Evolutionary conservation across 2,888 invertebrate genomes (phyloP), one percentile per base, ranked within the genome.

Genomic region (Lottia scabra): DNA sequence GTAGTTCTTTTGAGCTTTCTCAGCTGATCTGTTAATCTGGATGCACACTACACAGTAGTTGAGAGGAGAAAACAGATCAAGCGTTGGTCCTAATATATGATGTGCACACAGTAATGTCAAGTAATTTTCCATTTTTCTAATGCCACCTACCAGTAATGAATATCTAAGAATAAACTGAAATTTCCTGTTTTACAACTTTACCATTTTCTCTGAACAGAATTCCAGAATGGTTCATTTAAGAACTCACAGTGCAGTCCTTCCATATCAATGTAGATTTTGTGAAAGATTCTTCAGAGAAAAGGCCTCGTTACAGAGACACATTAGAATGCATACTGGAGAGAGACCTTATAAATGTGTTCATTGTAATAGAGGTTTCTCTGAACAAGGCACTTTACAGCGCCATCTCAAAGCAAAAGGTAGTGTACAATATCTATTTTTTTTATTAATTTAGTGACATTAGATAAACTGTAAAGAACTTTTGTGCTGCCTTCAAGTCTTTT

Each of bases 371-470:
- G 70, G 78, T 12, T 88, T 88, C 80, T 83, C 87, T 23, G 88
- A 88, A 75, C 88, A 88, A 75, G 87, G 88, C 16, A 88, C 88
- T 13, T 82, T 88, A 10, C 85, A 82, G 67, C 73, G 88, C 48
- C 88, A 88, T 77, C 80, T 88, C n/a, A 86, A 85, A 73, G 86
- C 87, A 56, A 88, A 88, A 85, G 85, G 87, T 87, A 38, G 10
- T 6, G 38, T 10, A 38, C 5, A 5, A 8, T 10, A 38, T 10
- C 10, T 30, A 30, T 30, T 30, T 4, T 30, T 5, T 30, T 30
- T 30, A 30, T 30, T 30, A 2, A 30, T 2, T 30, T 30, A 4
- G 30, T 30, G 30, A 30, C 3, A 5, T 30, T 30, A 2, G 30
- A 30, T 30, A n/a, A n/a, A n/a, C n/a, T n/a, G n/a, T n/a, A n/a